These are phyloP conservation scores for Epiperipatus broadwayi DNA, from an alignment of 2,888 invertebrate genomes.

Conservation along the genomic window DNA sequence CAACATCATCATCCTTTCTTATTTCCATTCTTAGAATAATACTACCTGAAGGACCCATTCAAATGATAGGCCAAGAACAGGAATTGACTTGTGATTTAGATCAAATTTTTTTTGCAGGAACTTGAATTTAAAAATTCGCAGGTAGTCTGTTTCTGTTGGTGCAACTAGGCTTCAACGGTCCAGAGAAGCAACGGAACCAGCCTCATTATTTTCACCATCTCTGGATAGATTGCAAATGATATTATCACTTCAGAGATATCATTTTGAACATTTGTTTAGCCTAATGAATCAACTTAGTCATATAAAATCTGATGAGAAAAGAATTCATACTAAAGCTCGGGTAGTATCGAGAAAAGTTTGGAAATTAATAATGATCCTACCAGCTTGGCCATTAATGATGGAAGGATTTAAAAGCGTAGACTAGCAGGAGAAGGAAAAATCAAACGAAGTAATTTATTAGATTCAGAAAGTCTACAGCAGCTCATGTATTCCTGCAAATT, in stretches of 20 bases:
- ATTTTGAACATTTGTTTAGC: constrained; percentile 74
- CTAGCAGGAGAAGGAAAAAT: too few species aligned
- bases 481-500: too few species aligned
- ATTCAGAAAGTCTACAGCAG: too few species aligned
- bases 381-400: too few species aligned
- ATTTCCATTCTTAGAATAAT: constrained; percentile 44
- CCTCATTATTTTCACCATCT: constrained; percentile 63
- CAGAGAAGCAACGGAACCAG: constrained; percentile 54
- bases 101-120: constrained; percentile 67
- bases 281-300: constrained; percentile 74
- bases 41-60: constrained; percentile 59
- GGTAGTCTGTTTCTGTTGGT: constrained; percentile 69
- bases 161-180: constrained; percentile 42
- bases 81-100: constrained; percentile 79
- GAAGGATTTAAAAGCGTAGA: too few species aligned
- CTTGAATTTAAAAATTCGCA: constrained; percentile 87
- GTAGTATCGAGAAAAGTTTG: too few species aligned
- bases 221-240: constrained; percentile 60
- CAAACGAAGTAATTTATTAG: too few species aligned
- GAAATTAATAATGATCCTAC: too few species aligned
- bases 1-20: too few species aligned
- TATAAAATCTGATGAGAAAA: constrained; percentile 59
- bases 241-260: constrained; percentile 57
- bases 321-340: too few species aligned
- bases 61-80: constrained; percentile 75